phyloP scores from a whole-genome alignment of 2,797 vertebrate species.

The Hylomyscus alleni region DNA sequence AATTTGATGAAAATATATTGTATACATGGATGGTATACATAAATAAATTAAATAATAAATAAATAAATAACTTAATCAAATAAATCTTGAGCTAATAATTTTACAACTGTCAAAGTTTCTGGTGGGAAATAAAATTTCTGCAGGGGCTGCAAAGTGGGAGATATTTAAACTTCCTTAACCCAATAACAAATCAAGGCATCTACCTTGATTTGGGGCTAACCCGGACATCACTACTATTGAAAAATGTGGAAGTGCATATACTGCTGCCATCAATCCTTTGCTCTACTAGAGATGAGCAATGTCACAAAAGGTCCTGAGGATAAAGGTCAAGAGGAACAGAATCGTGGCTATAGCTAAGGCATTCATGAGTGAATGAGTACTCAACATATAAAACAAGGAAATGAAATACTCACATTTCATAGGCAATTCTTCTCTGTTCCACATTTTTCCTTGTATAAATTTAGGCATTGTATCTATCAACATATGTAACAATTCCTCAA shows the following conservation, averaged over 20 bases:
- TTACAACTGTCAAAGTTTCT: background rate
- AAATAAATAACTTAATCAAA: background rate
- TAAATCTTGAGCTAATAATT: conserved; percentile 26
- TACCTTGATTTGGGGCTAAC: background rate
- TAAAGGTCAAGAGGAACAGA: background rate
- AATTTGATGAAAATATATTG: background rate
- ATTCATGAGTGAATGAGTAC: background rate
- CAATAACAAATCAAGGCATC: background rate
- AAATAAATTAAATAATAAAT: background rate
- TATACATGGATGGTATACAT: background rate
- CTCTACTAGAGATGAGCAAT: background rate
- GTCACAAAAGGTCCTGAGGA: background rate
- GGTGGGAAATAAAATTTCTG: background rate
- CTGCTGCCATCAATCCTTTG: background rate
- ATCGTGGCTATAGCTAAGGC: background rate
- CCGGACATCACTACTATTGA: conserved; percentile 24
- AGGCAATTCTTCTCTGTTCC: background rate
- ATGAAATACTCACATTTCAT: background rate
- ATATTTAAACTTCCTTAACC: background rate
- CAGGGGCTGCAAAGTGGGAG: background rate
- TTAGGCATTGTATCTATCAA: background rate
- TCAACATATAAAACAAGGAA: background rate
- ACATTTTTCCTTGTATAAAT: background rate
- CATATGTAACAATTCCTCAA: background rate
- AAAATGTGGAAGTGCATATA: background rate